Evolutionary conservation across 2,888 invertebrate species (phyloP).

Genomic region (Hoplodrina ambigua): DNA sequence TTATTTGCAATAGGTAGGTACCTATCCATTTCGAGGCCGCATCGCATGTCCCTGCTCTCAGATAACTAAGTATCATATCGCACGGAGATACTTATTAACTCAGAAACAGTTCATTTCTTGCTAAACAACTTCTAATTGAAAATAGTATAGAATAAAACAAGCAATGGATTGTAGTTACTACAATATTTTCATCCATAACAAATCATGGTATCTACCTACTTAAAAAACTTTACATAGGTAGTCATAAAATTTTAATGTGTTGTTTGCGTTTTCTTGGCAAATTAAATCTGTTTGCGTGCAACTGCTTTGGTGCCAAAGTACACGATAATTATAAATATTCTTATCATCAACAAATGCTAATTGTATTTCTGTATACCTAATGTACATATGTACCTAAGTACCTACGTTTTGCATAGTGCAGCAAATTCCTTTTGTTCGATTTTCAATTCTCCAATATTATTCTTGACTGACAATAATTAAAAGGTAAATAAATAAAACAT

Average conservation of each 20-base stretch:
- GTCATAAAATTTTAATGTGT: constrained; percentile 10
- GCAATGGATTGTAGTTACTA: constrained; percentile 6
- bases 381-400: neutral
- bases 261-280: constrained; percentile 1
- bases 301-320: neutral
- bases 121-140: neutral
- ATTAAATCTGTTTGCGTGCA: neutral
- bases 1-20: constrained; percentile 47
- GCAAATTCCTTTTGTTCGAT: no score
- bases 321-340: neutral
- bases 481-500: no score
- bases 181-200: neutral
- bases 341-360: constrained; percentile 26
- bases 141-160: constrained; percentile 11
- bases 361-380: constrained; percentile 1
- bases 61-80: constrained; percentile 54
- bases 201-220: neutral
- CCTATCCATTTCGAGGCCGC: constrained; percentile 52
- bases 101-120: constrained; percentile 22
- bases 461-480: no score
- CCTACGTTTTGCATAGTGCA: neutral
- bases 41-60: constrained; percentile 31
- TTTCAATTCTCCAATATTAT: no score
- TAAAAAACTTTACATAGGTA: constrained; percentile 1
- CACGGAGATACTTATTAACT: constrained; percentile 37